phyloP scores from a whole-genome alignment of 2,113 vertebrate species.

The Chaetodon auriga region DNA sequence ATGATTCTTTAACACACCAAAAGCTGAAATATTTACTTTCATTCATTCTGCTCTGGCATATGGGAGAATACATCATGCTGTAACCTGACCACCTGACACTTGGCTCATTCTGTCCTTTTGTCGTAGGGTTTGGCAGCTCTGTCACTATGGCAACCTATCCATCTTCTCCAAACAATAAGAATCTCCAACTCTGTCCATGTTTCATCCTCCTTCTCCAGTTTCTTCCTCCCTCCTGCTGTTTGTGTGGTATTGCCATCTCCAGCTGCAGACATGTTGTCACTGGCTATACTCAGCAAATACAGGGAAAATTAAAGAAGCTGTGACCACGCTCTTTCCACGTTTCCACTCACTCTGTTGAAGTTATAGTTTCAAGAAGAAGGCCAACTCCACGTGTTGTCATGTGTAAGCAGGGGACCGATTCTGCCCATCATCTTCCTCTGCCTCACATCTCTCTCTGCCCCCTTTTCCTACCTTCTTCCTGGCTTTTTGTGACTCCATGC shows the following conservation, averaged over 20 bases:
- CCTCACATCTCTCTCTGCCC: background rate
- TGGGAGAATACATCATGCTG: constrained; percentile 5
- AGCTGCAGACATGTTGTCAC: constrained; percentile 10
- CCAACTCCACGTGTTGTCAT: background rate
- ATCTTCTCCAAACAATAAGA: constrained; percentile 55
- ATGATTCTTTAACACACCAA: background rate
- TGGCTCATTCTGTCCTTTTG: constrained; percentile 31
- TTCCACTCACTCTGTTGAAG: constrained; percentile 23
- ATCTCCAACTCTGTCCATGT: constrained; percentile 8
- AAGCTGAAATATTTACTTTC: constrained; percentile 1
- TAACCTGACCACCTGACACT: constrained; percentile 35
- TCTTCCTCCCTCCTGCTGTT: background rate
- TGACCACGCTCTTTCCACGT: constrained; percentile 12
- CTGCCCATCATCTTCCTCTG: constrained; percentile 15
- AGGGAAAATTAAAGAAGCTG: background rate
- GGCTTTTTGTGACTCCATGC: constrained; percentile 1
- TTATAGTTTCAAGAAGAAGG: background rate
- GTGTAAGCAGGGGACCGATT: constrained; percentile 21
- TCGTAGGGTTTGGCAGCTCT: constrained; percentile 35
- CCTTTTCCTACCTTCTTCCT: constrained; percentile 28
- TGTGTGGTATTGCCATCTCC: constrained; percentile 30
- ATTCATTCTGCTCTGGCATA: constrained; percentile 2
- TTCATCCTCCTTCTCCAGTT: background rate
- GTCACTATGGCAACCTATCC: constrained; percentile 39
- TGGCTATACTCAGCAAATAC: background rate